Evolutionary conservation across 2,113 vertebrate species (phyloP).

Genomic region (Ammodytes marinus): DNA sequence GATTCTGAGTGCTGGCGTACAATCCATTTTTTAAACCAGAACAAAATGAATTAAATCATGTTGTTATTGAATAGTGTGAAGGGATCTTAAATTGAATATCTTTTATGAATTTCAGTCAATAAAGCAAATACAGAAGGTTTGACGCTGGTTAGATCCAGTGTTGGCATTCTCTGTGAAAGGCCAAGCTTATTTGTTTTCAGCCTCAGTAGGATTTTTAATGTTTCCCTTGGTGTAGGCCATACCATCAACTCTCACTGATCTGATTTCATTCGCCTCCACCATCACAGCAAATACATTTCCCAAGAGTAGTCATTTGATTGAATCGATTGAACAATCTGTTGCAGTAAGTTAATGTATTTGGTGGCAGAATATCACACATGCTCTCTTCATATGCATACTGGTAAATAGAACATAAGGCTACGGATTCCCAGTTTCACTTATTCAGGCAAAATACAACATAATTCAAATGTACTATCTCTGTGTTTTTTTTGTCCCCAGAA

Average conservation of each 20-base stretch:
- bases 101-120: conserved; percentile 2
- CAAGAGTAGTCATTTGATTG: conserved; percentile 49
- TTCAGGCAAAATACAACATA: neutral
- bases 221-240: conserved; percentile 39
- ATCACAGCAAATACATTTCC: conserved; percentile 46
- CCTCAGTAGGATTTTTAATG: conserved; percentile 19
- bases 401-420: neutral
- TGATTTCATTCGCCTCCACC: conserved; percentile 45
- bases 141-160: neutral
- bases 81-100: neutral
- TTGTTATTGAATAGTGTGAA: neutral
- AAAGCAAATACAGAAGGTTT: conserved; percentile 9
- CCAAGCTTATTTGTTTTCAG: conserved; percentile 40
- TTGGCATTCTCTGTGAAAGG: conserved; percentile 20
- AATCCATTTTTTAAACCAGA: neutral
- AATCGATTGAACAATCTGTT: conserved; percentile 36
- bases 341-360: conserved; percentile 25
- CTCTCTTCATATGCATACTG: neutral
- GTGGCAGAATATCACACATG: conserved; percentile 16
- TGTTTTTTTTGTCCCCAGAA: conserved; percentile 81
- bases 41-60: neutral
- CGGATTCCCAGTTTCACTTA: neutral
- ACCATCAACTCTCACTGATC: conserved; percentile 39
- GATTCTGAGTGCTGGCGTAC: neutral
- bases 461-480: neutral